A percentile compares a stretch with the other conserved stretches of the same genome.
Conservation (phyloP, 2,888 invertebrate genomes). For the Glomeris marginata region DNA sequence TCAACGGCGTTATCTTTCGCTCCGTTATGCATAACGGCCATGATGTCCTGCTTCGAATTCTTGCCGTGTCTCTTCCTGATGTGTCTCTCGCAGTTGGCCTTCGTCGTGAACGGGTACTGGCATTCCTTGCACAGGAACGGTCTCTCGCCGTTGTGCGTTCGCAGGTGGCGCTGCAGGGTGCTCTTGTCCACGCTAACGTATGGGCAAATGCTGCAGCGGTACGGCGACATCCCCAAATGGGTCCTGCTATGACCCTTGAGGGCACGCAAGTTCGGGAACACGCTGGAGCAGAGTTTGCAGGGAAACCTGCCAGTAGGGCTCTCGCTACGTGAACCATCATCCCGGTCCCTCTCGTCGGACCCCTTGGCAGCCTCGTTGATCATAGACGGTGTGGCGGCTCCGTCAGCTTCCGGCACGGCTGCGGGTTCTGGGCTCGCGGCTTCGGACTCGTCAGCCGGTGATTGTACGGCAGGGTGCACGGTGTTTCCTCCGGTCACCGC, state of each 20-base stretch:
- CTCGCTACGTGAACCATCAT: constrained; percentile 2
- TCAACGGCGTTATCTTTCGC: constrained; percentile 19
- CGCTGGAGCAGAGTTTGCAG: constrained; percentile 71
- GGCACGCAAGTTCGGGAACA: constrained; percentile 75
- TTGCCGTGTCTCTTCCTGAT: constrained; percentile 80
- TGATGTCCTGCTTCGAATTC: constrained; percentile 71
- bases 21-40: constrained; percentile 49
- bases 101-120: constrained; percentile 91
- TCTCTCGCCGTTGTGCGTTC: constrained; percentile 87
- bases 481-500: constrained; percentile 47
- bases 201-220: constrained; percentile 84
- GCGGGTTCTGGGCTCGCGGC: constrained; percentile 20
- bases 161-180: constrained; percentile 76
- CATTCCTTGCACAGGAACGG: constrained; percentile 92
- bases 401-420: constrained; percentile 2
- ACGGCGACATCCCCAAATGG: constrained; percentile 37
- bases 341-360: neutral
- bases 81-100: constrained; percentile 93
- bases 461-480: constrained; percentile 20
- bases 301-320: constrained; percentile 41
- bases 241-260: constrained; percentile 68
- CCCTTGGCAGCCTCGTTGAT: constrained; percentile 5
- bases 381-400: constrained; percentile 1
- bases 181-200: constrained; percentile 81
- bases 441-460: constrained; percentile 21